Evolutionary conservation across 2,888 invertebrate species (phyloP), one percentile per base, ranked within the genome.

Genomic region (Heterodera filipjevi): DNA sequence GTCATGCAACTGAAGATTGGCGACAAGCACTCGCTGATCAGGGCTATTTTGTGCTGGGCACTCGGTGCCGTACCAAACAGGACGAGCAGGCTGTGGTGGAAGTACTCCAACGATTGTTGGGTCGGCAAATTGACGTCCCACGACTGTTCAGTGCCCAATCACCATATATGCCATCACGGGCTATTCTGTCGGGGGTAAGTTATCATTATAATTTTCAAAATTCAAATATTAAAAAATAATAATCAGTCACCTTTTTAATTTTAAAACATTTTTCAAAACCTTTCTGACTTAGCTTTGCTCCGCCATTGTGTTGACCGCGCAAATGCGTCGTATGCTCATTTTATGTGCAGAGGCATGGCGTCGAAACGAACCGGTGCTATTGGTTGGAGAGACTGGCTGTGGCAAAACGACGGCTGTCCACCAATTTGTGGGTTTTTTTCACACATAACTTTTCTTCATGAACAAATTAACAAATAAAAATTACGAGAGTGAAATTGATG

Each of bases 221-320:
- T n/a, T n/a, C n/a, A n/a, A n/a, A n/a, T n/a, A n/a, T n/a, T n/a
- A n/a, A n/a, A n/a, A n/a, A n/a, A n/a, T n/a, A n/a, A n/a, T n/a
- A n/a, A n/a, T n/a, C n/a, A n/a, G 39, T 10, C 39, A 3, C 39
- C 39, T 39, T 39, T 39, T 39, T 6, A 39, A 39, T 39, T 39
- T 39, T 10, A 39, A 39, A 39, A 39, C 39, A 39, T 39, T 39
- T 39, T 39, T 3, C 39, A 39, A 39, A 39, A 39, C 10, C 10
- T 39, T 39, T 10, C 39, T 6, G 10, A 39, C 39, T 39, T 35
- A n/a, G 44, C 35, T n/a, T 12, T 73, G 27, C 49, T 64, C 87
- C 91, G 92, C 5, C 94, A 95, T 99, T 32, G 96, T 98, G 0
- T 96, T 97, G 95, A 99, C 99, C 0, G 93, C 92, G 84, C 94